Evolutionary conservation across 2,888 invertebrate species (phyloP).

Genomic region (Tryphoninae sp.): DNA sequence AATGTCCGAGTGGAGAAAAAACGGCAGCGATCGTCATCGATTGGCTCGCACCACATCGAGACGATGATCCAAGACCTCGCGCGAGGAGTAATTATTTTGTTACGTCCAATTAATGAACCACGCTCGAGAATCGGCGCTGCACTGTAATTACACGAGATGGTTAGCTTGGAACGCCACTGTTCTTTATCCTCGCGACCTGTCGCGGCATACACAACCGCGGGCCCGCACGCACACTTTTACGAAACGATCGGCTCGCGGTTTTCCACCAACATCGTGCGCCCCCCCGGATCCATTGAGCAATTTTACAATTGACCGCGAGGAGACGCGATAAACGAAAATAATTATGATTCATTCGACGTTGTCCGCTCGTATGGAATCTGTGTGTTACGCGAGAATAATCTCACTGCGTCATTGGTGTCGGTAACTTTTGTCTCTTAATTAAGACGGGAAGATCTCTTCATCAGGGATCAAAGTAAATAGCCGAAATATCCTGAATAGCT

Average conservation of each 20-base stretch:
- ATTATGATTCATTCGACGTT: constrained; percentile 22
- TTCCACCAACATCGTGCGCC: neutral
- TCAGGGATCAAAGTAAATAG: neutral
- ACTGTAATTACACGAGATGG: constrained; percentile 52
- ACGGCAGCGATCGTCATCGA: constrained; percentile 36
- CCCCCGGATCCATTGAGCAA: constrained; percentile 5
- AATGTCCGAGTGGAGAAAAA: constrained; percentile 25
- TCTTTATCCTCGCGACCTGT: constrained; percentile 5
- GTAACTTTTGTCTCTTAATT: neutral
- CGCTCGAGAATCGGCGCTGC: constrained; percentile 63
- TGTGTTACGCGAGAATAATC: neutral
- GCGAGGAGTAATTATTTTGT: constrained; percentile 75
- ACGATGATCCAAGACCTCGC: constrained; percentile 69
- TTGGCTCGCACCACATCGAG: constrained; percentile 34
- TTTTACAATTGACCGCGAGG: neutral
- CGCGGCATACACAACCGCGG: neutral
- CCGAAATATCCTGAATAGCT: neutral
- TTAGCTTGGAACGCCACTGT: constrained; percentile 40
- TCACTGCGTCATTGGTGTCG: constrained; percentile 11
- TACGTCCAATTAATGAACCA: constrained; percentile 72
- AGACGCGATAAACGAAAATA: constrained; percentile 21
- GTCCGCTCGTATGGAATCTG: neutral
- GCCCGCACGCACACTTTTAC: neutral
- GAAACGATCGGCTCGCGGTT: constrained; percentile 3
- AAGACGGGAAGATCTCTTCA: neutral